These are phyloP conservation scores for Fopius arisanus DNA, from an alignment of 1,140 invertebrate genomes.

Conservation along the genomic window DNA sequence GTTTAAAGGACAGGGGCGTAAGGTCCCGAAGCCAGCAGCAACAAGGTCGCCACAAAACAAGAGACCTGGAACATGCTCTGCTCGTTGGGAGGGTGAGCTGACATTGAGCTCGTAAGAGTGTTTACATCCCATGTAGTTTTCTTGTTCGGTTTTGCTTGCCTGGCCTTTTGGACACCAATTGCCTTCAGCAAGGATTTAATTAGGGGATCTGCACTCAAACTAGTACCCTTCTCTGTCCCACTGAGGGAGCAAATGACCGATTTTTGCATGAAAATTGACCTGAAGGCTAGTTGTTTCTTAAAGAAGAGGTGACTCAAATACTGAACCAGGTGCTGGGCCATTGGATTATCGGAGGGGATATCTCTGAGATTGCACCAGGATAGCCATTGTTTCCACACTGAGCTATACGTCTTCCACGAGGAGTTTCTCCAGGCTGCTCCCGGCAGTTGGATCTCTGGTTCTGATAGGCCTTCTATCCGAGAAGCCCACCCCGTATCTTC, in stretches of 20 bases:
- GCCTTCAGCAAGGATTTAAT: constrained; percentile 22
- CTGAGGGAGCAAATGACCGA: constrained; percentile 16
- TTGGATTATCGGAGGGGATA: neutral
- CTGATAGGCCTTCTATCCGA: constrained; percentile 4
- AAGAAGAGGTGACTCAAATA: neutral
- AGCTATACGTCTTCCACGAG: no score
- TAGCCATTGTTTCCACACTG: constrained; percentile 33
- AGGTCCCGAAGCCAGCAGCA: constrained; percentile 48
- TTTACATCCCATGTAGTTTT: constrained; percentile 20
- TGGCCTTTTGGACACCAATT: constrained; percentile 7
- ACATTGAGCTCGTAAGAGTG: constrained; percentile 15
- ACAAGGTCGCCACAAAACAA: constrained; percentile 33
- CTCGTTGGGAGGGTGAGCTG: constrained; percentile 21
- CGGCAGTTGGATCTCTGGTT: constrained; percentile 18
- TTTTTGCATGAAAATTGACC: constrained; percentile 26
- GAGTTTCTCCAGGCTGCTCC: constrained; percentile 33
- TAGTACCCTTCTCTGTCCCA: neutral
- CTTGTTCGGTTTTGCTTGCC: neutral
- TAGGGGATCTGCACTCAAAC: constrained; percentile 7
- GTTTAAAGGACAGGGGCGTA: constrained; percentile 42
- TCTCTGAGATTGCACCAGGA: neutral
- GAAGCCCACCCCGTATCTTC: constrained; percentile 34
- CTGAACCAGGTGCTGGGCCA: neutral
- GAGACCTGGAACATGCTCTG: constrained; percentile 44
- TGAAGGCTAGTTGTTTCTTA: constrained; percentile 11